Percentiles rank a stretch among this genome's conserved stretches.
Conservation (phyloP, 2,797 vertebrate genomes). For the Notamacropus eugenii region DNA sequence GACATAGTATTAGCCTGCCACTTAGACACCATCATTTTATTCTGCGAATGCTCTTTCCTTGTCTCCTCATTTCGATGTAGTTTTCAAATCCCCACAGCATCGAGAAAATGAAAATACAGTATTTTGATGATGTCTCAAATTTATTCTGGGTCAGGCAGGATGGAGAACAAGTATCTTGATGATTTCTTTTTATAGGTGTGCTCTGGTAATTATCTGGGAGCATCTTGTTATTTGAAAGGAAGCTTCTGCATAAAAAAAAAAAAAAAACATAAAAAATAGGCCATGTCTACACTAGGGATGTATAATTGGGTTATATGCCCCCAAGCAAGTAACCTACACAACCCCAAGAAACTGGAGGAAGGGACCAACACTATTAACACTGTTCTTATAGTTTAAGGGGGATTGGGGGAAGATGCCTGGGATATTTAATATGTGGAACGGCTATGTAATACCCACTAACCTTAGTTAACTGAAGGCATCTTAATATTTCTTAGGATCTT, state of each 20-base stretch:
- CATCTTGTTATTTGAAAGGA: conserved; percentile 1
- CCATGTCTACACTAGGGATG: not conserved
- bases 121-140: conserved; percentile 6
- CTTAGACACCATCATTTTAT: not conserved
- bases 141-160: not conserved
- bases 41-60: not conserved
- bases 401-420: not conserved
- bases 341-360: not conserved
- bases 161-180: conserved; percentile 6
- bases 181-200: conserved; percentile 6
- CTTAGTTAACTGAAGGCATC: not conserved
- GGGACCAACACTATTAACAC: not conserved
- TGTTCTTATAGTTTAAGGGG: not conserved
- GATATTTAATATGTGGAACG: not conserved
- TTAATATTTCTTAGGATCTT: not conserved
- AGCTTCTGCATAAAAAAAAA: not conserved
- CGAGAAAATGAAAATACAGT: not conserved
- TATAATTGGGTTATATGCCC: not conserved
- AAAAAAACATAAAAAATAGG: not conserved
- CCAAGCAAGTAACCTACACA: not conserved
- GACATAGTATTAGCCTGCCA: not conserved
- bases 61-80: not conserved
- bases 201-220: not conserved
- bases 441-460: not conserved
- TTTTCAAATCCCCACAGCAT: not conserved